Base-by-base conservation (phyloP, 35 echinoderm and acorn worm species). In the Ophioderma brevispina region DNA sequence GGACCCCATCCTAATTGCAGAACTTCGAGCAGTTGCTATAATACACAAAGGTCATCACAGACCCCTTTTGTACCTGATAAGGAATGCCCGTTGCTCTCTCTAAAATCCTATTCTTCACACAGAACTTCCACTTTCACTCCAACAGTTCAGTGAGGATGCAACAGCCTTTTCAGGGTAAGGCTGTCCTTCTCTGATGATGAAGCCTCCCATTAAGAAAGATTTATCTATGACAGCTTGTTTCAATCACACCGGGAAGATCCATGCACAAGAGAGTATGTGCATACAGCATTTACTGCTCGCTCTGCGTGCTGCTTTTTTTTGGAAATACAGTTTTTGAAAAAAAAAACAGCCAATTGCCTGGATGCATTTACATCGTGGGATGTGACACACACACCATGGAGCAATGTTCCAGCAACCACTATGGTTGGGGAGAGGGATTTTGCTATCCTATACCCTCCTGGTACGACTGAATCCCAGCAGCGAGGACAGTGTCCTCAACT, bases 381-480 rank as follows among this genome's bases (percentile, higher is more conserved):
- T 17, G 37, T 64, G 0, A 37, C 21, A 32, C 15, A n/a, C 11
- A 15, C 46, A 28, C 56, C 8, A 32, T 91, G 32, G n/a, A 32
- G 25, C 13, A 92, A 85, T 92, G 90, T 92, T 19, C 82, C 82
- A 33, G 33, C 81, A 23, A 92, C 90, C 18, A 92, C 85, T 40
- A 50, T 92, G 64, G 50, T 92, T 21, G 85, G 91, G 0, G 91
- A 92, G 38, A 35, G 91, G 37, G 91, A 92, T 42, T 87, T 92
- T 81, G 91, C 78, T 19, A 49, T 52, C 4, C 42, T 92, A 30
- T 82, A 92, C 40, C 19, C 55, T 6, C 82, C 86, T 13, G 33
- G 85, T 14, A 55, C n/a, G 90, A 23, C 25, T 78, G 19, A 87
- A 77, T 23, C n/a, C 87, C 87, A 23, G 32, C 38, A 19, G 87